phyloP scores from a whole-genome alignment of 2,113 vertebrate genomes.

The Pangasianodon gigas region DNA sequence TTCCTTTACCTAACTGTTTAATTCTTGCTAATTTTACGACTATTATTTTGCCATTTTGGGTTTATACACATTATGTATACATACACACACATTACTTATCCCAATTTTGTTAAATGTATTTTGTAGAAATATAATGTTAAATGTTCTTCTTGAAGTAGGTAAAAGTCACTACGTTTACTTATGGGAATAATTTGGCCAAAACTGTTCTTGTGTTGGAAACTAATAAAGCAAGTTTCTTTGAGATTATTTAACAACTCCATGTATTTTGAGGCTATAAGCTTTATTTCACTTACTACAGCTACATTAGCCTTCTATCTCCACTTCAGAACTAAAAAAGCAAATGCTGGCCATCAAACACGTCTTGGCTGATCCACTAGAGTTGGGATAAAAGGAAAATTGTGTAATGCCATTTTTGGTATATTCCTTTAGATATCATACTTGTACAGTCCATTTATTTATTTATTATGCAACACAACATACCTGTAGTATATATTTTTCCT shows the following conservation, averaged over 20 bases:
- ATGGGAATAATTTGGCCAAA: neutral
- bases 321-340: neutral
- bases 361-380: neutral
- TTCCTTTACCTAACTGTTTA: too few relatives aligned
- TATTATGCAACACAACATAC: neutral
- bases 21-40: too few relatives aligned
- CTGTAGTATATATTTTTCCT: neutral
- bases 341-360: neutral
- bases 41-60: too few relatives aligned
- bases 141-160: too few relatives aligned
- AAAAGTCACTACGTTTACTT: too few relatives aligned
- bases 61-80: too few relatives aligned
- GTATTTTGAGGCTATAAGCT: neutral
- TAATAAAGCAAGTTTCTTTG: neutral
- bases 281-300: neutral
- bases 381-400: neutral
- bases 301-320: neutral
- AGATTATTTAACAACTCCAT: neutral
- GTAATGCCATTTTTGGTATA: neutral
- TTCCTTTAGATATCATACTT: neutral
- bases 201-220: neutral
- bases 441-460: neutral
- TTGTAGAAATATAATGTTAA: too few relatives aligned
- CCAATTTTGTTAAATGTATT: too few relatives aligned
- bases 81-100: too few relatives aligned